These are phyloP conservation scores for Meghimatium bilineatum DNA, from an alignment of 2,888 invertebrate species.

Conservation along the genomic window DNA sequence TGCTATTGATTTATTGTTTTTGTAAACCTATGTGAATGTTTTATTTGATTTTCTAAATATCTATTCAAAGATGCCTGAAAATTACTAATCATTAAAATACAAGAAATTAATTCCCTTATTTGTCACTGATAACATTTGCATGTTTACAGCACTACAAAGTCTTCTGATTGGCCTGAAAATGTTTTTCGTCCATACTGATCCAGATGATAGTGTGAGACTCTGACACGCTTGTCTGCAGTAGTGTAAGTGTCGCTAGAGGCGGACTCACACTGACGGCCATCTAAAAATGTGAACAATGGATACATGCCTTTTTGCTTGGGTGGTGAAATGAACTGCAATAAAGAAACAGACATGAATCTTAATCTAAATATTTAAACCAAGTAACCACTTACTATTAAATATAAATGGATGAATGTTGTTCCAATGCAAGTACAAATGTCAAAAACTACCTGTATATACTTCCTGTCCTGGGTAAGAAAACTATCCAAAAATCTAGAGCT, in stretches of 20 bases:
- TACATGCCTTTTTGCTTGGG: constrained; percentile 81
- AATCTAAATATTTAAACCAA: not conserved
- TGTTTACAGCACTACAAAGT: constrained; percentile 68
- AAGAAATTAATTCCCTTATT: no score
- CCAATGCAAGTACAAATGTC: no score
- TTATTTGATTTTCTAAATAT: no score
- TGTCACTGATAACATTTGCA: not conserved
- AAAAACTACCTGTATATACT: no score
- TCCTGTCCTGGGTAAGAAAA: no score
- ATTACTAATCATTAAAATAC: no score
- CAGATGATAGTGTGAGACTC: constrained; percentile 58
- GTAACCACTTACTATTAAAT: no score
- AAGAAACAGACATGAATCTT: not conserved
- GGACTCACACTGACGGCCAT: constrained; percentile 79
- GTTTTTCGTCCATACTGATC: constrained; percentile 61
- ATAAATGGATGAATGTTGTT: no score
- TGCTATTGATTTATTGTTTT: no score
- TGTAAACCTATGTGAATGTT: no score
- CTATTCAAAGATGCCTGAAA: no score
- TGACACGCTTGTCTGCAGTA: constrained; percentile 61
- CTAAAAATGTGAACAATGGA: constrained; percentile 89
- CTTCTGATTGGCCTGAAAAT: constrained; percentile 66
- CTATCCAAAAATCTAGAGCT: no score
- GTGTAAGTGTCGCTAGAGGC: constrained; percentile 51
- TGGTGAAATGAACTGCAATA: constrained; percentile 80